Conservation (phyloP, 2,797 vertebrate genomes). For the Tachyglossus aculeatus region DNA sequence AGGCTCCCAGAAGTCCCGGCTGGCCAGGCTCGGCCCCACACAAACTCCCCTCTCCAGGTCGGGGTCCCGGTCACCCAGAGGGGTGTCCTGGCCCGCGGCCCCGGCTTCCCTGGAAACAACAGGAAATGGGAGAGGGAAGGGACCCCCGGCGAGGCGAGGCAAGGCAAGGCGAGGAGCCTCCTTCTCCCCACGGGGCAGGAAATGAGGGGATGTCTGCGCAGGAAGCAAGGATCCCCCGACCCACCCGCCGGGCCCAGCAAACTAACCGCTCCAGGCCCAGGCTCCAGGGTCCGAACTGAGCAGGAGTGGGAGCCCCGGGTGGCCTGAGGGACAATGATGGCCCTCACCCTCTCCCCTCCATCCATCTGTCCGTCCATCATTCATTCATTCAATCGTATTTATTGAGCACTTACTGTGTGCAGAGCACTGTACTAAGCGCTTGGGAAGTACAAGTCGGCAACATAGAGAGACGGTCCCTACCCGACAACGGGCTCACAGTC, state of each 20-base stretch:
- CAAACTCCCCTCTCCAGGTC: slow-evolving; percentile 7
- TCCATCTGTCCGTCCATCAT: not conserved
- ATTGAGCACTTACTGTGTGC: too few relatives aligned
- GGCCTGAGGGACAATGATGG: not conserved
- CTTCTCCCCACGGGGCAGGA: slow-evolving; percentile 56
- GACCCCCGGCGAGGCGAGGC: too few relatives aligned
- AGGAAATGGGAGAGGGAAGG: slow-evolving; percentile 43
- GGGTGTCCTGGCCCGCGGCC: not conserved
- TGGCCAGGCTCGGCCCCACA: not conserved
- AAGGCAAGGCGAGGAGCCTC: slow-evolving; percentile 26
- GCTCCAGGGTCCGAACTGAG: not conserved
- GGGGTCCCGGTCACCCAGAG: slow-evolving; percentile 32
- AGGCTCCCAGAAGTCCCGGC: not conserved
- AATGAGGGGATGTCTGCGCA: slow-evolving; percentile 74
- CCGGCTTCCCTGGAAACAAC: slow-evolving; percentile 39
- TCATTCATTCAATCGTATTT: too few relatives aligned
- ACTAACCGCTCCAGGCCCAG: not conserved
- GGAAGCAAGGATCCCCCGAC: slow-evolving; percentile 62
- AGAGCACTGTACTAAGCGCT: too few relatives aligned
- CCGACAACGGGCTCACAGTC: too few relatives aligned
- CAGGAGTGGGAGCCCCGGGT: not conserved
- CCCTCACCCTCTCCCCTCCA: not conserved
- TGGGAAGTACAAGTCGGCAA: too few relatives aligned
- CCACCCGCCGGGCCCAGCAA: slow-evolving; percentile 26
- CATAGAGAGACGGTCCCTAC: too few relatives aligned